Evolutionary conservation across 2,797 vertebrate species (phyloP), one percentile per base, ranked within the genome.

Genomic region (Tamandua tetradactyla): DNA sequence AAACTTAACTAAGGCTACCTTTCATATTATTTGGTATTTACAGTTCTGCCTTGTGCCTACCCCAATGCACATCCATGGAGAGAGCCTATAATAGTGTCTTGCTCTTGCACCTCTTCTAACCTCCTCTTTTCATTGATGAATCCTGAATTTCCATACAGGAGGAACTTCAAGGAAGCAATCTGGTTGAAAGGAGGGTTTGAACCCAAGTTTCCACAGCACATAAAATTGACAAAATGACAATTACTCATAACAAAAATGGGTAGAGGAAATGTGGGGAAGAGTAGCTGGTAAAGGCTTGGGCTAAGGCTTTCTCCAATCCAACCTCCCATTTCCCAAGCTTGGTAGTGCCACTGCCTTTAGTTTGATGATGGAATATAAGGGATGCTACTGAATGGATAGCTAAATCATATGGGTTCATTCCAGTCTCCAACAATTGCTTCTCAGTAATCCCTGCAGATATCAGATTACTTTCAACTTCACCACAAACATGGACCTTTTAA

Each of bases 1-100:
- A 89, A 87, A 68, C n/a, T 72, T 84, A 78, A 49, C 83, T 47
- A 78, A 74, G n/a, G 47, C 30, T 80, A 92, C 27, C n/a, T 95
- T 89, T 87, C 74, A 85, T 8, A 74, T 5, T 37, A 87, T 64
- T 87, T 91, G 40, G 35, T 11, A 72, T 71, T 49, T 83, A 74
- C 61, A 91, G 6, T 93, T 93, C 61, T 80, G 62, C n/a, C 32
- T 75, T 75, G 30, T 57, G 52, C 35, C 20, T 66, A 89, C 32
- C 47, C 37, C 17, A 80, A 40, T 40, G 18, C 17, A 17, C 1
- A 47, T 14, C n/a, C 55, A 66, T 82, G 57, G 32, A 82, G 88
- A 61, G 11, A 91, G 11, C 17, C 83, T 76, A 5, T 42, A 23
- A n/a, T 40, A 79, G 4, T 27, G 13, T 25, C 59, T 94, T 95